phyloP scores from a whole-genome alignment of 2,113 vertebrate species.

The Pygoscelis antarcticus region DNA sequence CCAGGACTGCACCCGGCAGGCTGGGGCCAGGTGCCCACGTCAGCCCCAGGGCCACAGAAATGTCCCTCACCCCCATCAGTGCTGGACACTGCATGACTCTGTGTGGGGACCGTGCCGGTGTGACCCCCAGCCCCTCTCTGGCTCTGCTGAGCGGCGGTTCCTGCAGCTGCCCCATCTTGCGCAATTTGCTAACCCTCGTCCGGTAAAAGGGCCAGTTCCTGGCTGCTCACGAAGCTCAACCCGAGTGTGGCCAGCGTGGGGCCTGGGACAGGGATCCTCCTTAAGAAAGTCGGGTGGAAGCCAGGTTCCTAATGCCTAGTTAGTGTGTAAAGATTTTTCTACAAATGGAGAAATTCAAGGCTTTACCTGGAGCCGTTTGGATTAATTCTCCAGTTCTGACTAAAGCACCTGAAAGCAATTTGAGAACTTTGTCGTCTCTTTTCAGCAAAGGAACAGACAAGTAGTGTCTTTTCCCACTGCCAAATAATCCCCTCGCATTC shows the following conservation, averaged over 20 bases:
- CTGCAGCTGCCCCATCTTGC: background rate
- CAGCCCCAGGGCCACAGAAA: background rate
- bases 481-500: background rate
- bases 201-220: accelerated
- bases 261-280: background rate
- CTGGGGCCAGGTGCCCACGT: background rate
- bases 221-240: background rate
- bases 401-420: background rate
- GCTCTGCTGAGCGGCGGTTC: too few relatives aligned
- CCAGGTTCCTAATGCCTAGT: accelerated
- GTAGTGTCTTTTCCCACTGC: background rate
- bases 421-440: background rate
- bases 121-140: too few relatives aligned
- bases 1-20: too few relatives aligned
- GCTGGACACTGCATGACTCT: background rate
- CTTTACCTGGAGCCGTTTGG: background rate
- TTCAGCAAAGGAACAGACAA: background rate
- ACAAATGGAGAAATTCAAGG: background rate
- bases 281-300: background rate
- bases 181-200: accelerated
- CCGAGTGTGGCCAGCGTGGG: accelerated
- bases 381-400: background rate
- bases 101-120: accelerated
- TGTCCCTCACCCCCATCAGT: background rate
- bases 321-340: background rate